Conservation (phyloP, 1,140 invertebrate species). For the Tetramorium parvispinum region DNA sequence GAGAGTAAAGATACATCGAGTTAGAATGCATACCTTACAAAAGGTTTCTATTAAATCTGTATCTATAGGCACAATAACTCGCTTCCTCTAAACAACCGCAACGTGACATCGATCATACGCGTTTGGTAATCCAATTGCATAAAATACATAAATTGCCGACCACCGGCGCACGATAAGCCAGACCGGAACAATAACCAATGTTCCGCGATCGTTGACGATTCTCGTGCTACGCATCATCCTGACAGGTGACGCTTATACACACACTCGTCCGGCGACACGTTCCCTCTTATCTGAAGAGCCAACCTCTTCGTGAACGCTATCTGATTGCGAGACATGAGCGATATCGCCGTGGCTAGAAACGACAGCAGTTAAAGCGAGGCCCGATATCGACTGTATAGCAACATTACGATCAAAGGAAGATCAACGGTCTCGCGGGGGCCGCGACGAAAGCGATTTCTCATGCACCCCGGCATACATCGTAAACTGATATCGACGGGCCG, state of each 20-base stretch:
- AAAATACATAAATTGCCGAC: slow-evolving; percentile 47
- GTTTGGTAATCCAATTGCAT: slow-evolving; percentile 47
- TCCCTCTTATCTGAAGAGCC: slow-evolving; percentile 62
- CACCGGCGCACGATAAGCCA: background rate
- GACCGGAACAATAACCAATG: slow-evolving; percentile 31
- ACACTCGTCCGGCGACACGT: slow-evolving; percentile 28
- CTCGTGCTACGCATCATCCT: slow-evolving; percentile 3
- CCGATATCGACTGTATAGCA: slow-evolving; percentile 39
- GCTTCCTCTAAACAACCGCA: background rate
- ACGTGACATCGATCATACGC: slow-evolving; percentile 34
- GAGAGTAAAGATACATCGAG: too few species aligned
- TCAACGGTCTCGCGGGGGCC: slow-evolving; percentile 37
- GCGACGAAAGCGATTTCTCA: slow-evolving; percentile 31
- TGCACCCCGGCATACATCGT: slow-evolving; percentile 26
- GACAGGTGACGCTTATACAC: slow-evolving; percentile 15
- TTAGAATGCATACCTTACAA: background rate
- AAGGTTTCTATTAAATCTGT: background rate
- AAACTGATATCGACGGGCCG: slow-evolving; percentile 50
- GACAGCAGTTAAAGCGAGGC: slow-evolving; percentile 12
- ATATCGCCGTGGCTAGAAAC: slow-evolving; percentile 52
- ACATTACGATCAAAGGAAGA: slow-evolving; percentile 48
- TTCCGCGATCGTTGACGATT: slow-evolving; percentile 40
- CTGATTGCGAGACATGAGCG: slow-evolving; percentile 67
- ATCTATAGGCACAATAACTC: background rate
- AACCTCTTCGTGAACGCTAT: slow-evolving; percentile 70